Base-by-base conservation (phyloP, 1,140 invertebrate species). In the Heliconius eleuchia region DNA sequence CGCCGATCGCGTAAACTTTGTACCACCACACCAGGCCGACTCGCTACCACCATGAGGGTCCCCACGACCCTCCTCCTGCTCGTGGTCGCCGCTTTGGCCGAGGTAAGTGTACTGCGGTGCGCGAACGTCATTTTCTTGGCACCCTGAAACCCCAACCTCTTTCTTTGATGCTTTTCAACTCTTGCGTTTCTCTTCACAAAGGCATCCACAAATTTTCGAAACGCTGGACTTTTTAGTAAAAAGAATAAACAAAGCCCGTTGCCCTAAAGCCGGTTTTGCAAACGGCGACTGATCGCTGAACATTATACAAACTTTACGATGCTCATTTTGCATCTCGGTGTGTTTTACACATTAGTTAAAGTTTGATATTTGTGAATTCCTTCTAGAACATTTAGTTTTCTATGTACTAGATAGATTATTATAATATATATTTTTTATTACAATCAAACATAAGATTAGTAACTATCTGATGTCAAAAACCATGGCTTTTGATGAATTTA, bases 21-120 rank as follows among this genome's bases (percentile, higher is more conserved):
- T 70, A 88, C 82, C 84, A 87, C 83, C 74, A 84, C 81, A 89
- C 78, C 81, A 86, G 85, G 82, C 84, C 87, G 85, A 80, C 87
- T 80, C 74, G 78, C 71, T 84, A 83, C 75, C 81, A 90, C 76
- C 83, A 93, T 93, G 91, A 91, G 90, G 89, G 84, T 85, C 82
- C 79, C 83, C 16, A 81, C 85, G 85, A 84, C 85, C 86, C 87
- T 93, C 55, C 84, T 91, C 55, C 84, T 92, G 66, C 79, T 88
- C 84, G 78, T 86, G 77, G 78, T 78, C 76, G 60, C 83, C 37
- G 75, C 87, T 7, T 70, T 89, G 18, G 74, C 82, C 39, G 83
- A 92, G 90, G 91, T 92, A 89, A 90, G 89, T 87, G 39, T 52
- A 70, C 39, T 73, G 57, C 70, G 75, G 77, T 80, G 78, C 79